A percentile compares a stretch with the other conserved stretches of the same genome.
Evolutionary conservation across 2,797 vertebrate genomes (phyloP).

Genomic region (Ambastaia sidthimunki): DNA sequence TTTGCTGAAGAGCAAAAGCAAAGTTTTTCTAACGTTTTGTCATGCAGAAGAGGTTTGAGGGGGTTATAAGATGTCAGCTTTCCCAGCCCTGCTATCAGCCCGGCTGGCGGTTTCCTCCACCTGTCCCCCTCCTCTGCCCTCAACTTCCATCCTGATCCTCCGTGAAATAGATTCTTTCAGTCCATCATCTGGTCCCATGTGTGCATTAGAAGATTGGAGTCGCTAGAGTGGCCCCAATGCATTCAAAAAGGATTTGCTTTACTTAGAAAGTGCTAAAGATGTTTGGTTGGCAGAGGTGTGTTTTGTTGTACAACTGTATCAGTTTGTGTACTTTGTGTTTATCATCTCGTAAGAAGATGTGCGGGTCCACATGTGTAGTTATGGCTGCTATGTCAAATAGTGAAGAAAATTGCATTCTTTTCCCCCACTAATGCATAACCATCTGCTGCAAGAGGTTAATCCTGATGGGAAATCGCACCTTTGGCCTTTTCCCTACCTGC

Average conservation of each 20-base stretch:
- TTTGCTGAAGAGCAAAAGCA: background rate
- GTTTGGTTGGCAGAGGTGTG: constrained; percentile 13
- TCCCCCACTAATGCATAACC: constrained; percentile 22
- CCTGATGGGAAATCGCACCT: constrained; percentile 1
- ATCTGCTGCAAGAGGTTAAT: constrained; percentile 22
- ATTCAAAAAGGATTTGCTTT: constrained; percentile 53
- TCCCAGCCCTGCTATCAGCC: constrained; percentile 19
- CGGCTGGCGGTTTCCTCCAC: background rate
- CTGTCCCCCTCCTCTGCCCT: constrained; percentile 10
- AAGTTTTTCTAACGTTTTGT: constrained; percentile 40
- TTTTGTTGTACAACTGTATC: constrained; percentile 39
- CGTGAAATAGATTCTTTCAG: constrained; percentile 49
- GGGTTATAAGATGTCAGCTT: constrained; percentile 15
- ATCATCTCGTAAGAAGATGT: constrained; percentile 31
- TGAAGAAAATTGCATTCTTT: constrained; percentile 48
- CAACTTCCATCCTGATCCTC: constrained; percentile 35
- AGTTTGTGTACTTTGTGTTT: constrained; percentile 25
- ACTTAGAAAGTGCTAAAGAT: constrained; percentile 46
- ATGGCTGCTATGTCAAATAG: constrained; percentile 24
- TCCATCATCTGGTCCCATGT: constrained; percentile 49
- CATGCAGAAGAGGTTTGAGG: background rate
- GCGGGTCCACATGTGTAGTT: background rate
- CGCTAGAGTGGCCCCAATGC: constrained; percentile 23
- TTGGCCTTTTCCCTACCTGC: constrained; percentile 3
- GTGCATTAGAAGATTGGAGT: constrained; percentile 47